Conservation (phyloP, 2,797 vertebrate genomes). For the Arrhamphus sclerolepis region DNA sequence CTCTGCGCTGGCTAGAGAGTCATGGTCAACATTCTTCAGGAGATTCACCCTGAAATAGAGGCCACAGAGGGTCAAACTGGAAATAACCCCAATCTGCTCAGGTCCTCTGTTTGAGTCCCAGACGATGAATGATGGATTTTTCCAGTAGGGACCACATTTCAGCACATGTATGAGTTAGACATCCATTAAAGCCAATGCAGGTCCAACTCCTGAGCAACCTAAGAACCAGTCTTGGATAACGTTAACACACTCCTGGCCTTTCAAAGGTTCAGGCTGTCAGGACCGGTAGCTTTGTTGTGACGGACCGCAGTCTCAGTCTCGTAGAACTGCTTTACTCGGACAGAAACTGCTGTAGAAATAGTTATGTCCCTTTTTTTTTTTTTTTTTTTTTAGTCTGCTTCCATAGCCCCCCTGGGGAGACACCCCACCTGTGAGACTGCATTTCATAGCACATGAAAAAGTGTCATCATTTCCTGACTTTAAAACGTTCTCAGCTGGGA, state of each 20-base stretch:
- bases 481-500: background rate
- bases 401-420: background rate
- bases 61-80: background rate
- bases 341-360: background rate
- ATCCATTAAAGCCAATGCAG: background rate
- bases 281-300: slow-evolving; percentile 8
- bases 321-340: background rate
- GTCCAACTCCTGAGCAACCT: slow-evolving; percentile 9
- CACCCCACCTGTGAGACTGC: background rate
- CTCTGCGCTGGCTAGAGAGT: too few relatives aligned
- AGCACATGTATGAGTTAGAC: slow-evolving; percentile 24
- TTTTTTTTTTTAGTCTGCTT: too few relatives aligned
- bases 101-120: background rate
- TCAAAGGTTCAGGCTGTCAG: slow-evolving; percentile 20
- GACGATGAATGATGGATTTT: background rate
- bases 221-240: background rate
- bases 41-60: background rate
- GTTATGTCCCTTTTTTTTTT: background rate
- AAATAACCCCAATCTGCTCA: slow-evolving; percentile 15
- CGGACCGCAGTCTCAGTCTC: background rate
- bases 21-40: background rate
- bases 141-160: background rate
- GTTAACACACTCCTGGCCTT: slow-evolving; percentile 27
- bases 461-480: slow-evolving; percentile 1
- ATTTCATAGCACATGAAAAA: slow-evolving; percentile 2